Conservation (phyloP, 1,140 invertebrate species). For the Lordiphosa stackelbergi region DNA sequence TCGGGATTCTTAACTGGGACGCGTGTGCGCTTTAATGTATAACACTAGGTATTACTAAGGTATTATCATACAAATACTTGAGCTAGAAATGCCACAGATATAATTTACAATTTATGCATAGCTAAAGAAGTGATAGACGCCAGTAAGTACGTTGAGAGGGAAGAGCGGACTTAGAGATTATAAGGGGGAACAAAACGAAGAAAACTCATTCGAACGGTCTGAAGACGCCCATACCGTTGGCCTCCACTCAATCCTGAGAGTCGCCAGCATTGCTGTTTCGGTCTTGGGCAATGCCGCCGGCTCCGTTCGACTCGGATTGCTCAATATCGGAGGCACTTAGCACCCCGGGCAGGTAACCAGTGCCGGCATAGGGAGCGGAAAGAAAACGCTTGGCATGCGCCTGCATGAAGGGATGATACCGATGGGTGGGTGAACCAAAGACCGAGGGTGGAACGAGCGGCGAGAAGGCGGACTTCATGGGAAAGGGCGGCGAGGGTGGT, state of each 20-base stretch:
- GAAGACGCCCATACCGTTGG: conserved; percentile 42
- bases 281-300: conserved; percentile 43
- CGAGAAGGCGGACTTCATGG: conserved; percentile 85
- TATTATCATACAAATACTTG: conserved; percentile 63
- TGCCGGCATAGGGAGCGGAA: conserved; percentile 87
- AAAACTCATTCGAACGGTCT: conserved; percentile 53
- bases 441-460: conserved; percentile 80
- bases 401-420: conserved; percentile 77
- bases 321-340: conserved; percentile 80
- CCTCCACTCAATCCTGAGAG: conserved; percentile 61
- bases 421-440: conserved; percentile 77
- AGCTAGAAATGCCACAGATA: conserved; percentile 35
- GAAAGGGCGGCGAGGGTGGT: conserved; percentile 77
- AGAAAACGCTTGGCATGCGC: conserved; percentile 84
- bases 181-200: not conserved
- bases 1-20: conserved; percentile 56
- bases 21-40: conserved; percentile 9
- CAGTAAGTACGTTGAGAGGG: not conserved
- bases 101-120: conserved; percentile 48
- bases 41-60: conserved; percentile 16
- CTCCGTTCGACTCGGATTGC: conserved; percentile 69
- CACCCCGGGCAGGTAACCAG: conserved; percentile 87
- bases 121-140: conserved; percentile 4
- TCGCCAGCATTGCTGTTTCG: conserved; percentile 49
- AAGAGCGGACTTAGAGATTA: not conserved